A percentile compares a stretch with the other conserved stretches of the same genome.
Conservation (phyloP, 2,113 vertebrate species). For the Lophius piscatorius region DNA sequence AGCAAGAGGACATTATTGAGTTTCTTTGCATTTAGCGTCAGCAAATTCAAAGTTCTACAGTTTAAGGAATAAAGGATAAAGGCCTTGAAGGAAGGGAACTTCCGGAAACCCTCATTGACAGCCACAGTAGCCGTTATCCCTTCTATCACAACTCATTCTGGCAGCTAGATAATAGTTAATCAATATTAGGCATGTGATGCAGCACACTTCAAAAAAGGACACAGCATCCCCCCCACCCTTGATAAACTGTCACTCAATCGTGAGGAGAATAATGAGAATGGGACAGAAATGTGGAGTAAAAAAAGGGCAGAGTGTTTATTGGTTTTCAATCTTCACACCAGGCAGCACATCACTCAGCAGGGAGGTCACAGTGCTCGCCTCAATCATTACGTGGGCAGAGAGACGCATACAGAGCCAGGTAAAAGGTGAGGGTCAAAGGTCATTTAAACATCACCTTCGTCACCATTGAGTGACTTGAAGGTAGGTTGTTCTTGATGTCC, state of each 20-base stretch:
- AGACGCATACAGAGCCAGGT: conserved; percentile 34
- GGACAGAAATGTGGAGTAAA: conserved; percentile 66
- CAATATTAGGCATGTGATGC: conserved; percentile 50
- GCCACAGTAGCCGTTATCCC: too few species aligned
- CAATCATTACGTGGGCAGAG: conserved; percentile 45
- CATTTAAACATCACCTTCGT: conserved; percentile 20
- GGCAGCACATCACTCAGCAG: conserved; percentile 85
- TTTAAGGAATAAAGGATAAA: too few species aligned
- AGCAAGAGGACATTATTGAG: too few species aligned
- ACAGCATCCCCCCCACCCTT: not conserved
- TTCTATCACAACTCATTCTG: too few species aligned
- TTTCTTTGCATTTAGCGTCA: too few species aligned
- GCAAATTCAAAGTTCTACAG: too few species aligned
- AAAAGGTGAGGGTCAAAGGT: conserved; percentile 40
- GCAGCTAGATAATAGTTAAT: too few species aligned
- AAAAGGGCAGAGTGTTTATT: conserved; percentile 81
- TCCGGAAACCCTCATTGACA: too few species aligned
- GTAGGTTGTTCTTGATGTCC: conserved; percentile 20
- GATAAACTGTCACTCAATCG: too few species aligned
- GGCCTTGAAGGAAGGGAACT: too few species aligned
- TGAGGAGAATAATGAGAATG: conserved; percentile 23
- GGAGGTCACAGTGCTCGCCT: conserved; percentile 88
- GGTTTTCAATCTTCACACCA: conserved; percentile 70
- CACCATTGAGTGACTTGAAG: conserved; percentile 21
- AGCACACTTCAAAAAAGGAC: not conserved